Percentiles rank a stretch among this genome's conserved stretches.
Conservation (phyloP, 2,113 vertebrate genomes). For the Oncorhynchus nerka region DNA sequence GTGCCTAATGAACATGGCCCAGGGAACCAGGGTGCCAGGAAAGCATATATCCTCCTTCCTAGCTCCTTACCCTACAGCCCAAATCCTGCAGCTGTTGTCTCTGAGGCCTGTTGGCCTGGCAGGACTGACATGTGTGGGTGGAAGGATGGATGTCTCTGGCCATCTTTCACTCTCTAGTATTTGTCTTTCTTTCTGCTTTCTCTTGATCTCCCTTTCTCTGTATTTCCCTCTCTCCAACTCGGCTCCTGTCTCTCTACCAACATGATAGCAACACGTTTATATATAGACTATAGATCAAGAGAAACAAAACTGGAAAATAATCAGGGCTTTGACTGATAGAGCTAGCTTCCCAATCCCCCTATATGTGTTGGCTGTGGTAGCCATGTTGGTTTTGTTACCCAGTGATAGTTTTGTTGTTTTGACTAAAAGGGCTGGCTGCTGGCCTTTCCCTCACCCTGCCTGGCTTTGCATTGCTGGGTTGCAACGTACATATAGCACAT, state of each 20-base stretch:
- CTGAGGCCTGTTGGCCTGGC: conserved; percentile 33
- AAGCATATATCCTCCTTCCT: neutral
- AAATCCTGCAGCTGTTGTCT: conserved; percentile 64
- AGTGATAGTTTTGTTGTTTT: conserved; percentile 6
- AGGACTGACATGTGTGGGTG: conserved; percentile 52
- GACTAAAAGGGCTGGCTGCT: conserved; percentile 21
- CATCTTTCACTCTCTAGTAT: conserved; percentile 21
- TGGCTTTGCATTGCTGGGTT: conserved; percentile 41
- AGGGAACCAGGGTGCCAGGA: neutral
- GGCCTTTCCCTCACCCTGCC: conserved; percentile 36
- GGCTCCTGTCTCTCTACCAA: neutral
- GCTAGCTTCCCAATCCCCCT: neutral
- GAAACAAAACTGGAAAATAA: conserved; percentile 9
- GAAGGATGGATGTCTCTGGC: conserved; percentile 29
- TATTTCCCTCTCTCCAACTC: neutral
- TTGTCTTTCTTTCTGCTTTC: conserved; percentile 4
- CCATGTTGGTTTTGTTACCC: neutral
- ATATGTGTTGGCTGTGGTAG: neutral
- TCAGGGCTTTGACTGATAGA: neutral
- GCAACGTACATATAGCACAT: too few relatives aligned
- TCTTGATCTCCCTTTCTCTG: conserved; percentile 4
- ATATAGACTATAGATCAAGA: conserved; percentile 1
- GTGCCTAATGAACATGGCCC: too few relatives aligned
- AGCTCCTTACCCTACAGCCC: too few relatives aligned
- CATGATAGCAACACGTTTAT: conserved; percentile 26